A percentile compares a stretch with the other conserved stretches of the same genome.
Evolutionary conservation across 2,888 invertebrate species (phyloP).

Genomic region (Polydrusus tereticollis): DNA sequence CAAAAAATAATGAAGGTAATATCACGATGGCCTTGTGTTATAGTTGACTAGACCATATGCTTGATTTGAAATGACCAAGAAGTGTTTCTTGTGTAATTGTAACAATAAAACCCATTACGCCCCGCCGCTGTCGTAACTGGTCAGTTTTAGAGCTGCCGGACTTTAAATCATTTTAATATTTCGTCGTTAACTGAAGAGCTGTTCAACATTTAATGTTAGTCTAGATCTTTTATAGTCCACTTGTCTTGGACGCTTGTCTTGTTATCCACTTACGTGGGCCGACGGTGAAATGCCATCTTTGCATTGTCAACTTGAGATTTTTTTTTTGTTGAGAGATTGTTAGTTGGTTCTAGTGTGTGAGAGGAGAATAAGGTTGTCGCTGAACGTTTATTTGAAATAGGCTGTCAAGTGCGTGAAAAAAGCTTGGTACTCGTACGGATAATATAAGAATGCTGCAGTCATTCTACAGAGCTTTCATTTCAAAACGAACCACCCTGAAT

Average conservation of each 20-base stretch:
- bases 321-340: neutral
- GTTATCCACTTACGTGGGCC: conserved; percentile 34
- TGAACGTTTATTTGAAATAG: too few species aligned
- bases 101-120: too few species aligned
- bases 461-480: too few species aligned
- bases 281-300: conserved; percentile 39
- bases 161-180: conserved; percentile 44
- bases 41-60: too few species aligned
- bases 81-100: too few species aligned
- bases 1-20: too few species aligned
- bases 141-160: conserved; percentile 31
- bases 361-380: neutral
- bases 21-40: too few species aligned
- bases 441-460: too few species aligned
- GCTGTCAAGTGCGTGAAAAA: too few species aligned
- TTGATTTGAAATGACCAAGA: too few species aligned
- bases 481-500: too few species aligned
- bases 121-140: conserved; percentile 18
- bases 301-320: conserved; percentile 17
- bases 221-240: conserved; percentile 43
- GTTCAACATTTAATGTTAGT: conserved; percentile 42
- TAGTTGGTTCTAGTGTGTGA: neutral
- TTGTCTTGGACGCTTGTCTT: conserved; percentile 31
- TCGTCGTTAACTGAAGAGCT: conserved; percentile 37
- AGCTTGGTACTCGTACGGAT: too few species aligned